Evolutionary conservation across 2,888 invertebrate species (phyloP), one percentile per base, ranked within the genome.

Genomic region (Trichogramma dendrolimi): DNA sequence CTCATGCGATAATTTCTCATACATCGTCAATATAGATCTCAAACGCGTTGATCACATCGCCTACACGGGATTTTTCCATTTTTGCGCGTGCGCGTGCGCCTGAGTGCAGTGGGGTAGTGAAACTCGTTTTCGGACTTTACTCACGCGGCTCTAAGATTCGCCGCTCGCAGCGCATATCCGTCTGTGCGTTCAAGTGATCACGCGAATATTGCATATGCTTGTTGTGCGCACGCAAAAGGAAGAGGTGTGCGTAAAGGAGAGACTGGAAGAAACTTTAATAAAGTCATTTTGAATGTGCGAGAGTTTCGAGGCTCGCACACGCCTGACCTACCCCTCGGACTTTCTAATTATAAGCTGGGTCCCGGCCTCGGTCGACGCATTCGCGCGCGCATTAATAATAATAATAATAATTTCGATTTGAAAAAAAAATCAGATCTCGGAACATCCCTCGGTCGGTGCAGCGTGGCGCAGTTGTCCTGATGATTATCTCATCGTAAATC

Each of bases 401-500:
- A 27, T 27, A 27, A 27, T 27, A 27, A 27, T 27, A 27, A 27
- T 27, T 27, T 27, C 27, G 27, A 27, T 27, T 27, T 27, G 27
- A 3, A 27, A 27, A 27, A 14, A 27, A 27, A 27, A 27, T 27
- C 27, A 27, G 53, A 58, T 57, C 59, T 49, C 47, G 38, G 38
- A 43, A 43, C 59, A 52, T 48, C 54, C 56, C 14, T 38, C 10
- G 10, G 40, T 47, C 58, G 62, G 57, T 38, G 58, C 40, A 57
- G 53, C 51, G 53, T 50, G 49, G 4, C 47, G n/a, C 6, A 4
- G 4, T 47, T 38, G 4, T 39, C 8, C 43, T 71, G 79, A 77
- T 77, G 74, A 77, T 77, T 78, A 79, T 79, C 79, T 73, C 76
- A 73, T 78, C 78, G 73, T 79, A 79, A 79, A 79, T 78, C 72